A percentile compares a stretch with the other conserved stretches of the same genome.
Evolutionary conservation across 1,140 invertebrate genomes (phyloP).

Genomic region (Ips nitidus): DNA sequence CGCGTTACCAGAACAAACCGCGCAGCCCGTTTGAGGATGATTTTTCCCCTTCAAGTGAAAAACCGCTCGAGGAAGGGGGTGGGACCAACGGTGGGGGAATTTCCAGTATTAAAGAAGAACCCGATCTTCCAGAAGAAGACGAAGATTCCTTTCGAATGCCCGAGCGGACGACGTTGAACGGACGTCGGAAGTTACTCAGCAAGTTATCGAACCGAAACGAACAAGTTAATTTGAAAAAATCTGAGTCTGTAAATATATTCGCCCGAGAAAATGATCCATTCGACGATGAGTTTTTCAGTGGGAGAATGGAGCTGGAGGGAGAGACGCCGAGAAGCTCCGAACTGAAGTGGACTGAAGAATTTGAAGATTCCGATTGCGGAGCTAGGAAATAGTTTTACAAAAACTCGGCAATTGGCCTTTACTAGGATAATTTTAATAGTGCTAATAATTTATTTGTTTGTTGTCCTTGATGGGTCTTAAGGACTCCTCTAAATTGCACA

Average conservation of each 20-base stretch:
- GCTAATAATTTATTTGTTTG: slow-evolving; percentile 1
- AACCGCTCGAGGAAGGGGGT: slow-evolving; percentile 30
- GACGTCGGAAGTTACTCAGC: slow-evolving; percentile 30
- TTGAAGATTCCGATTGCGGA: slow-evolving; percentile 32
- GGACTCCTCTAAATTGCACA: background rate
- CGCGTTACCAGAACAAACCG: slow-evolving; percentile 53
- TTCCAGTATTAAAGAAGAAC: slow-evolving; percentile 46
- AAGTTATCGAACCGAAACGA: slow-evolving; percentile 22
- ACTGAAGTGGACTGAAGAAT: slow-evolving; percentile 48
- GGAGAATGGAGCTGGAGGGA: slow-evolving; percentile 6
- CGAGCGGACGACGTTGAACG: slow-evolving; percentile 20
- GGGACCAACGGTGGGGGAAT: slow-evolving; percentile 40
- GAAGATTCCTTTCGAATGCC: slow-evolving; percentile 37
- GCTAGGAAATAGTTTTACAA: slow-evolving; percentile 21
- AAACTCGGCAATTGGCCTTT: background rate
- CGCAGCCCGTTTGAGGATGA: slow-evolving; percentile 73
- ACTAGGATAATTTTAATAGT: slow-evolving; percentile 2
- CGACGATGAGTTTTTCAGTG: slow-evolving; percentile 79
- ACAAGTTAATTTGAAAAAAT: slow-evolving; percentile 63
- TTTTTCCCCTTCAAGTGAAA: slow-evolving; percentile 61
- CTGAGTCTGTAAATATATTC: slow-evolving; percentile 86
- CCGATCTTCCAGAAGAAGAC: slow-evolving; percentile 38
- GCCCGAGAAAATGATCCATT: slow-evolving; percentile 79
- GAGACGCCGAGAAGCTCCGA: slow-evolving; percentile 36
- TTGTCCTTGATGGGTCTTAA: background rate